A percentile compares a stretch with the other conserved stretches of the same genome.
These are phyloP conservation scores for Nothobranchius furzeri DNA, from an alignment of 2,113 vertebrate species.

Conservation along the genomic window DNA sequence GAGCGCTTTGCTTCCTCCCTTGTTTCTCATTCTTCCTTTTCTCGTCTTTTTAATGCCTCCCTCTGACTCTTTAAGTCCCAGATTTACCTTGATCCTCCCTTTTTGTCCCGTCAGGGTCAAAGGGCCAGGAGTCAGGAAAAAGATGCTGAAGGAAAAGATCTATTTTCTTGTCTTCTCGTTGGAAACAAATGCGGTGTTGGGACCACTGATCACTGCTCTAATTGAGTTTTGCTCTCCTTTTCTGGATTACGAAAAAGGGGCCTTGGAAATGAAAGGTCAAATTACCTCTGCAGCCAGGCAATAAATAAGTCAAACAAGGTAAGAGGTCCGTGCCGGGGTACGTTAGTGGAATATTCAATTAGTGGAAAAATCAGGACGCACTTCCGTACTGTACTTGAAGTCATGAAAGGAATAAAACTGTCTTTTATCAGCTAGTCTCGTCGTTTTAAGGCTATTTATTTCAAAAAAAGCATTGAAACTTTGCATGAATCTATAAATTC, in stretches of 20 bases:
- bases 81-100: slow-evolving; percentile 34
- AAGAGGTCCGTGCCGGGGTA: slow-evolving; percentile 78
- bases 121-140: slow-evolving; percentile 46
- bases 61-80: slow-evolving; percentile 25
- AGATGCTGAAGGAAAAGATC: slow-evolving; percentile 43
- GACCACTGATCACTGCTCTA: slow-evolving; percentile 80
- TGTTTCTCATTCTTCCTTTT: slow-evolving; percentile 36
- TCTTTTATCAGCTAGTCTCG: slow-evolving; percentile 2
- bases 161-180: slow-evolving; percentile 58
- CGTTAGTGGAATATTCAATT: slow-evolving; percentile 82
- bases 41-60: slow-evolving; percentile 56
- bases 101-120: slow-evolving; percentile 43
- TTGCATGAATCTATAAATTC: background rate
- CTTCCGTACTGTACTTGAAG: slow-evolving; percentile 54
- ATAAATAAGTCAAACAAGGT: slow-evolving; percentile 85
- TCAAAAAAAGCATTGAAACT: slow-evolving; percentile 18
- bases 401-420: slow-evolving; percentile 34
- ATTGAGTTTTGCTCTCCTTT: slow-evolving; percentile 84
- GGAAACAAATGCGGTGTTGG: slow-evolving; percentile 81
- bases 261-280: slow-evolving; percentile 82
- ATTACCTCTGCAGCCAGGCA: slow-evolving; percentile 82
- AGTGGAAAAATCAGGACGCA: slow-evolving; percentile 72
- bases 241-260: slow-evolving; percentile 71
- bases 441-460: slow-evolving; percentile 30
- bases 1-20: slow-evolving; percentile 50